Percentiles rank a stretch among this genome's conserved stretches.
phyloP scores from a whole-genome alignment of 2,113 vertebrate genomes.

The Albula goreensis region DNA sequence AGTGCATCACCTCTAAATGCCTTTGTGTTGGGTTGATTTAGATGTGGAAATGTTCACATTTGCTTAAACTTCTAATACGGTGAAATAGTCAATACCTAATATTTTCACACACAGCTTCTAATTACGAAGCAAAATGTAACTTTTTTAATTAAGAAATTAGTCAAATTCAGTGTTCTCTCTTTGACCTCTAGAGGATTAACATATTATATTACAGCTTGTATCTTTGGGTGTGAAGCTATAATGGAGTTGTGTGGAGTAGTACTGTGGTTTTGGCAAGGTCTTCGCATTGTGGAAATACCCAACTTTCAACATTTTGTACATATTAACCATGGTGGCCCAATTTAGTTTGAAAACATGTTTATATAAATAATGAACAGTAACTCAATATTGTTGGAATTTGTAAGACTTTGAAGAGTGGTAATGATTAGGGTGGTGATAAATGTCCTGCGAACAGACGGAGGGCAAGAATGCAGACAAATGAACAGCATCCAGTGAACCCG shows the following conservation, averaged over 20 bases:
- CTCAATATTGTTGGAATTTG: not conserved
- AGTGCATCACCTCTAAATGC: no score
- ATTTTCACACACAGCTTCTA: no score
- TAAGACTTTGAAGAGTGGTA: slow-evolving; percentile 3
- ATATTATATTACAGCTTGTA: not conserved
- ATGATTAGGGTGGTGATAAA: slow-evolving; percentile 24
- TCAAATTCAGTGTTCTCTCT: not conserved
- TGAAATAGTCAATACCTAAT: no score
- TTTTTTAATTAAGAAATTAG: no score
- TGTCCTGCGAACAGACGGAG: not conserved
- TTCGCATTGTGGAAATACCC: slow-evolving; percentile 15
- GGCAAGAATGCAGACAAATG: slow-evolving; percentile 12
- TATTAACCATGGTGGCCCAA: not conserved
- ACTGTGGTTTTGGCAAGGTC: not conserved
- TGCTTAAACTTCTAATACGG: no score
- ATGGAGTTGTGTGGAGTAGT: not conserved
- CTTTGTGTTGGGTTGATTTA: no score
- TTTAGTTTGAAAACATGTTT: not conserved
- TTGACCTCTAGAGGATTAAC: not conserved
- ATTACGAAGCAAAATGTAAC: no score
- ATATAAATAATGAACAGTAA: slow-evolving; percentile 16
- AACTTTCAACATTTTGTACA: not conserved
- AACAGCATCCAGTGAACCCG: slow-evolving; percentile 3
- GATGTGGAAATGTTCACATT: no score
- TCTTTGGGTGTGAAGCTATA: no score